Conservation (phyloP, 2,113 vertebrate genomes). For the Balaenoptera acutorostrata region DNA sequence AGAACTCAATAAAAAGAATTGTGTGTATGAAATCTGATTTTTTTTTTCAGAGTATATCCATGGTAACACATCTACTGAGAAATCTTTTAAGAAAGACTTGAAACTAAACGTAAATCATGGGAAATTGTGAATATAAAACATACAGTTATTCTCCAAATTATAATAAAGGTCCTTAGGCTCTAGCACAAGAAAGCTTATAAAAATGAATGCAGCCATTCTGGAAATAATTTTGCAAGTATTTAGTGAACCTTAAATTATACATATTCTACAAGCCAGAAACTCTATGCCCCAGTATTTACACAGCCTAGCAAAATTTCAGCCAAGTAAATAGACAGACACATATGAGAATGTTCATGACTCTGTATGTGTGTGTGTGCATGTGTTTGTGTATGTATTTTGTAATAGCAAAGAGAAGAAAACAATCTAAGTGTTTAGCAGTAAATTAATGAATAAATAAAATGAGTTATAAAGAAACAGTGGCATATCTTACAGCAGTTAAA, state of each 20-base stretch:
- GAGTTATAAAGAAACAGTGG: not conserved
- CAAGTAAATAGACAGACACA: not conserved
- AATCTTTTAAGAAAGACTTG: not conserved
- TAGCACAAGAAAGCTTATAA: not conserved
- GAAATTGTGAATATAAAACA: not conserved
- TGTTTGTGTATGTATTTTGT: not conserved
- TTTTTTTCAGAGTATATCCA: not conserved
- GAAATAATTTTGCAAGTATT: not conserved
- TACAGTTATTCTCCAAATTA: not conserved
- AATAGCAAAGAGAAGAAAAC: not conserved
- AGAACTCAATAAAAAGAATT: not conserved
- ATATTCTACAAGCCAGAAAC: not conserved
- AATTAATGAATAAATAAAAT: not conserved
- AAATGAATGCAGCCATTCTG: not conserved
- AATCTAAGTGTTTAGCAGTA: not conserved
- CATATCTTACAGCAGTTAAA: not conserved
- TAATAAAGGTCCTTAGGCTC: not conserved
- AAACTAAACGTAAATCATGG: not conserved
- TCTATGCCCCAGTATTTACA: not conserved
- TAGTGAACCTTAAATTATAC: not conserved
- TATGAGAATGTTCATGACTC: not conserved
- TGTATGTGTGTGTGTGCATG: not conserved
- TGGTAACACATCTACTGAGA: not conserved
- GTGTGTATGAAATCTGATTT: not conserved
- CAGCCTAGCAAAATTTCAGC: not conserved